phyloP scores from a whole-genome alignment of 2,113 vertebrate genomes.

The Pollachius pollachius region DNA sequence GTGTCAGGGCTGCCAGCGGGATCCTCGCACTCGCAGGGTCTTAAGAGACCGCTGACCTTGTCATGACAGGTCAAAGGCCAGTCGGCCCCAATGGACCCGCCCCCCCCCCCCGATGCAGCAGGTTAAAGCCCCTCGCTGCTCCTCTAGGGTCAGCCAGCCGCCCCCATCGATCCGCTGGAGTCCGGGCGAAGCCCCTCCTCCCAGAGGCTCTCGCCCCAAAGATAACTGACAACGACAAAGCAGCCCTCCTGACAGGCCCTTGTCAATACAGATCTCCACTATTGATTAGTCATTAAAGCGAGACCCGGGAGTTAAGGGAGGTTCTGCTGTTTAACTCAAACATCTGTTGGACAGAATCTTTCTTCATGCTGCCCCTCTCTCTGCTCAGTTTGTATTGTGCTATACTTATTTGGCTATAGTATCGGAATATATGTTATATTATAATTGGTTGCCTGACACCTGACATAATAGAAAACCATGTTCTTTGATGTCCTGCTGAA shows the following conservation, averaged over 20 bases:
- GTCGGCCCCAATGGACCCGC: conserved; percentile 66
- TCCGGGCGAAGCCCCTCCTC: conserved; percentile 56
- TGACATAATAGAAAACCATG: too few relatives aligned
- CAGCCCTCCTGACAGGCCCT: conserved; percentile 69
- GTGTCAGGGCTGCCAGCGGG: conserved; percentile 70
- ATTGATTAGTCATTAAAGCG: conserved; percentile 80
- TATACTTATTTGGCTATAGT: not conserved
- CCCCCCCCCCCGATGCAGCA: conserved; percentile 49
- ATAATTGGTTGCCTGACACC: not conserved
- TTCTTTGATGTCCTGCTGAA: too few relatives aligned
- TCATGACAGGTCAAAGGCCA: conserved; percentile 74
- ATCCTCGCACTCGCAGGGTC: conserved; percentile 55
- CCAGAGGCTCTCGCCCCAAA: conserved; percentile 45
- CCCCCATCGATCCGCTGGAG: conserved; percentile 69
- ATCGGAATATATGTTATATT: not conserved
- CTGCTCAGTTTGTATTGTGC: conserved; percentile 1
- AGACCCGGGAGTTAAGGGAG: conserved; percentile 31
- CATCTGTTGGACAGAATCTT: conserved; percentile 76
- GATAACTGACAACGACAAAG: conserved; percentile 81
- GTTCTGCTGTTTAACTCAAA: conserved; percentile 46
- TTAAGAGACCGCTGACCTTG: conserved; percentile 58
- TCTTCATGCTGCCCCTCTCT: conserved; percentile 17
- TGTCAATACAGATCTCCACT: conserved; percentile 81
- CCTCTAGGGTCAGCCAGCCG: conserved; percentile 14
- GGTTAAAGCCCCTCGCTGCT: conserved; percentile 55